Percentiles rank a stretch among this genome's conserved stretches.
Evolutionary conservation across 2,888 invertebrate genomes (phyloP).

Genomic region (Ecliptopera silaceata): DNA sequence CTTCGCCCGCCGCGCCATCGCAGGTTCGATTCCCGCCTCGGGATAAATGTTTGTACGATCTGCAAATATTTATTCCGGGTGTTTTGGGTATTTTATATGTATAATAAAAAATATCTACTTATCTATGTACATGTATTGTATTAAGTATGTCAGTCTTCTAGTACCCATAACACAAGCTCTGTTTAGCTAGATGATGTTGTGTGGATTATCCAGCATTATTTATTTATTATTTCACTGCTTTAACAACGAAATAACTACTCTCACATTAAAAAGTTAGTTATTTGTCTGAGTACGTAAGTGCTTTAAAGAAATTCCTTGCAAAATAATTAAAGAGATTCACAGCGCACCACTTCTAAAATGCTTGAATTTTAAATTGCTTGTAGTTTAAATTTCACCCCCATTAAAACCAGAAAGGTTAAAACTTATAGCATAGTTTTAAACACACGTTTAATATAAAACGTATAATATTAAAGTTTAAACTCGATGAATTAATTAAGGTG

Average conservation of each 20-base stretch:
- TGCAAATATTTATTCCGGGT: too few relatives aligned
- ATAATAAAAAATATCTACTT: too few relatives aligned
- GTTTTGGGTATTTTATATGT: too few relatives aligned
- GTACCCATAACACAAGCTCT: too few relatives aligned
- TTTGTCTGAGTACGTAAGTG: neutral
- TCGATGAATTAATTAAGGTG: constrained; percentile 39
- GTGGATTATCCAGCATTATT: too few relatives aligned
- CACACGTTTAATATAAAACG: constrained; percentile 31
- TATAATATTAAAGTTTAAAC: constrained; percentile 34
- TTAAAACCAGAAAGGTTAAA: constrained; percentile 20
- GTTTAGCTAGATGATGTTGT: too few relatives aligned
- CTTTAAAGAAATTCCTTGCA: neutral
- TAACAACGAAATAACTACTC: neutral
- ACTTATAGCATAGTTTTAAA: constrained; percentile 27
- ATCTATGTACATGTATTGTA: too few relatives aligned
- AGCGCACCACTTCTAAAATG: neutral
- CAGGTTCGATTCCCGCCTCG: too few relatives aligned
- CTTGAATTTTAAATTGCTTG: constrained; percentile 3
- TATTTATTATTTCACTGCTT: too few relatives aligned
- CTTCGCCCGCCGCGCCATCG: too few relatives aligned
- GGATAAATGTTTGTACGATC: too few relatives aligned
- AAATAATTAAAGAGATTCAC: constrained; percentile 2
- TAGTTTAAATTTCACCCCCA: constrained; percentile 10
- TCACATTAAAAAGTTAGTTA: neutral
- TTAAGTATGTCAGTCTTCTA: too few relatives aligned